Base-by-base conservation (phyloP, 2,888 invertebrate genomes). In the Cephus pygmeus region DNA sequence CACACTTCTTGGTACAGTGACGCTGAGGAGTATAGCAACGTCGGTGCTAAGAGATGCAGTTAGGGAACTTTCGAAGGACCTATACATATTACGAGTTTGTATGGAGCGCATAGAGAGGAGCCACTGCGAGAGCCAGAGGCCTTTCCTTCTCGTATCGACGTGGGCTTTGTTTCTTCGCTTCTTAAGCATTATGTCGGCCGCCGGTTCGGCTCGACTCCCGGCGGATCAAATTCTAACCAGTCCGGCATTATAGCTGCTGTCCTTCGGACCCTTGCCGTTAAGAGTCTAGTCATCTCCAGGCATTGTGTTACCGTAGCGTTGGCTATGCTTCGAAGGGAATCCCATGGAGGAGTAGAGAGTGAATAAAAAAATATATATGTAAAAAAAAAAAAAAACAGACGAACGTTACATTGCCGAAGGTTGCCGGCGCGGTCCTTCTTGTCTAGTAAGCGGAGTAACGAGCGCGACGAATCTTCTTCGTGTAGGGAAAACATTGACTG, bases 211-310 rank as follows among this genome's bases (percentile, higher is more conserved):
- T 90, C 88, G 88, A 88, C 88, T 90, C 87, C 81, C 87, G 87
- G 85, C 87, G 89, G 89, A 91, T 91, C 90, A 89, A 90, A 91
- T 91, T 91, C 89, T 90, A 91, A 90, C 90, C 90, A 90, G 90
- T 90, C 86, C 87, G 85, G 87, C 88, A 89, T 90, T 90, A 89
- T 89, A 89, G 90, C 87, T 83, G 88, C 84, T 90, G 91, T 90
- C 90, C 90, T 90, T 90, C 89, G 85, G 83, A 82, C 83, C 83
- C 82, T 84, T 84, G 81, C 79, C 79, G 81, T 79, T 81, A 78
- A 83, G 83, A 83, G 85, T 88, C 87, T 86, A 88, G 87, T 88
- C 88, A 88, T 89, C 87, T 82, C 83, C 75, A 75, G 83, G 88
- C 88, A 89, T 88, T 89, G 88, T 88, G 85, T 87, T 88, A 87